Evolutionary conservation across 64 coral and sea anemone genomes (phyloP).

Genomic region (Pocillopora verrucosa): DNA sequence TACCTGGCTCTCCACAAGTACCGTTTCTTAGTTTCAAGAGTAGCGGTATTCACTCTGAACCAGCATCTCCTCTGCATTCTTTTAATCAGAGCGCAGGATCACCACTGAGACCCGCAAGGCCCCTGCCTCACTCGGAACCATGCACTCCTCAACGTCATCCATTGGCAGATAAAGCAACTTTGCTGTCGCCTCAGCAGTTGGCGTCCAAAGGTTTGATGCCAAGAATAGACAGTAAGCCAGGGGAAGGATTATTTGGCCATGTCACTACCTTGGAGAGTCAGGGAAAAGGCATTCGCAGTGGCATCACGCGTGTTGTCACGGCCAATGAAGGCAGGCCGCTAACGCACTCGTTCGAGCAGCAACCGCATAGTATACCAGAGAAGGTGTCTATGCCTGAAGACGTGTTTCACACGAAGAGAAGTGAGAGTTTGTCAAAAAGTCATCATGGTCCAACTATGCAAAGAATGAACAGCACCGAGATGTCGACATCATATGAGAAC

Average conservation of each 20-base stretch:
- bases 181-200: slow-evolving; percentile 29
- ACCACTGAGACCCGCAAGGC: background rate
- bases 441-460: background rate
- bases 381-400: background rate
- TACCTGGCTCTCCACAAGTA: slow-evolving; percentile 33
- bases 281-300: slow-evolving; percentile 2
- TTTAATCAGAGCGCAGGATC: slow-evolving; percentile 23
- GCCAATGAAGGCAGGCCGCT: slow-evolving; percentile 35
- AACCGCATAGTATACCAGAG: slow-evolving; percentile 3
- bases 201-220: slow-evolving; percentile 5
- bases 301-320: slow-evolving; percentile 19
- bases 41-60: slow-evolving; percentile 56
- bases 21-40: slow-evolving; percentile 32
- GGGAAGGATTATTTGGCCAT: background rate
- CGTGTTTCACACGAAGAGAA: background rate
- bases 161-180: slow-evolving; percentile 13
- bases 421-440: background rate
- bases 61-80: slow-evolving; percentile 38
- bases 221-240: background rate
- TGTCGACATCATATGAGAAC: background rate
- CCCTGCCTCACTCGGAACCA: slow-evolving; percentile 45
- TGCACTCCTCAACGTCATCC: slow-evolving; percentile 59
- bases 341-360: slow-evolving; percentile 30
- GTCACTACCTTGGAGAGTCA: background rate
- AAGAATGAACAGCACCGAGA: background rate